Evolutionary conservation across 2,888 invertebrate species (phyloP).

Genomic region (Drosophila putrida): DNA sequence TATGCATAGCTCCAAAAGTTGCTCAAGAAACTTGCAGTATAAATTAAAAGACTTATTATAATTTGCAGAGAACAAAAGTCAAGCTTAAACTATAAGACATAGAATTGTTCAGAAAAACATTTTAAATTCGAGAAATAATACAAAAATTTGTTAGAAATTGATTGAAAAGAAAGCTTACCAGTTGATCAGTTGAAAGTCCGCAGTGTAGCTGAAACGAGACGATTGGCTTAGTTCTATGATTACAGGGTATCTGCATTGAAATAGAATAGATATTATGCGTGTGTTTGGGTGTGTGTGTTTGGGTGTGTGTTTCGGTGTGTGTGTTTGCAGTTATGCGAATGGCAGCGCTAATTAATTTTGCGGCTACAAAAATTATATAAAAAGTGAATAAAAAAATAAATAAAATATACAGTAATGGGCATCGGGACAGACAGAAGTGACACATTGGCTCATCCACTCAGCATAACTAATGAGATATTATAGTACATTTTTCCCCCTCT

Average conservation of each 20-base stretch:
- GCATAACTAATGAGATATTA: slow-evolving; percentile 59
- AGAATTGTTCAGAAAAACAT: neutral
- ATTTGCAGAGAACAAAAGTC: neutral
- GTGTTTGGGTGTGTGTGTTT: slow-evolving; percentile 4
- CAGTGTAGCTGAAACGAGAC: neutral
- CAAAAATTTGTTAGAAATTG: neutral
- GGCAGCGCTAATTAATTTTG: slow-evolving; percentile 71
- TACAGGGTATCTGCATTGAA: slow-evolving; percentile 27
- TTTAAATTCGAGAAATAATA: neutral
- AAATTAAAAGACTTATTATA: neutral
- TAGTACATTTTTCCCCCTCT: slow-evolving; percentile 9
- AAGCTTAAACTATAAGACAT: neutral
- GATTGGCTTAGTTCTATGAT: neutral
- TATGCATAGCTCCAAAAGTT: neutral
- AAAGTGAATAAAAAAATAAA: slow-evolving; percentile 68
- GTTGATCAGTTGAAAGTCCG: neutral
- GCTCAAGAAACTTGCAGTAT: neutral
- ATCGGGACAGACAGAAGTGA: slow-evolving; percentile 60
- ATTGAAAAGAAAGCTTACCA: neutral
- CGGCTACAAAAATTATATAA: slow-evolving; percentile 65
- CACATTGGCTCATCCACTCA: slow-evolving; percentile 64
- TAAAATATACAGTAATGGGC: slow-evolving; percentile 68
- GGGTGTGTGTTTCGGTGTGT: slow-evolving; percentile 24
- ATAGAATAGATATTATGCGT: slow-evolving; percentile 10
- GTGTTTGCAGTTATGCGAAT: slow-evolving; percentile 51